Base-by-base conservation (phyloP, 2,113 vertebrate genomes). In the Epinephelus moara region DNA sequence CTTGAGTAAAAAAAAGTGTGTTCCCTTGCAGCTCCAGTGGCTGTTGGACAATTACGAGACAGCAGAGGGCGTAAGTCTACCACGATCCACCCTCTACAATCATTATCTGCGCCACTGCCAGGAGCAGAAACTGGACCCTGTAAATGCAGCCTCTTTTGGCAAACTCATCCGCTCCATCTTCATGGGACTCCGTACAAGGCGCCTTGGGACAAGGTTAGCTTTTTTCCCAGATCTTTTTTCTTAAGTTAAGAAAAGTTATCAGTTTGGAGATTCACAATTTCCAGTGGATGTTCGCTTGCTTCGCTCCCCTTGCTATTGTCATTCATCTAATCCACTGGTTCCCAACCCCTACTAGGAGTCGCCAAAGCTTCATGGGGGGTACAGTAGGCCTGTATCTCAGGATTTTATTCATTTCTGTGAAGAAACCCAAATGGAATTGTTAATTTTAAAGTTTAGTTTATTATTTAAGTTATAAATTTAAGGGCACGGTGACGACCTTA, bases 111-210 rank as follows among this genome's bases (percentile, higher is more conserved):
- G 97, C 62, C 98, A 99, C 96, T 99, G 98, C 93, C 98, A 99
- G 94, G 98, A 99, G 87, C 97, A 99, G 95, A 98, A 98, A 56
- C 96, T 99, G 80, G 98, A 99, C 86, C 98, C 98, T 0, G 98
- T 99, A 64, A 99, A 99, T 0, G 98, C 98, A 0, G 98, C 98
- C 1, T 99, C 98, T 74, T 99, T 99, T 1, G 98, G 98, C 25
- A 99, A 99, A 73, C 97, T 99, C 67, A 99, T 99, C 92, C 98
- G 98, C 62, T 99, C 98, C 0, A 98, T 99, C 81, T 99, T 99
- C 95, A 98, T 99, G 98, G 98, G 98, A 75, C 96, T 99, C 85
- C 95, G 98, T 77, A 99, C 98, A 0, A 96, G 98, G 18, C 97
- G 98, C 80, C 95, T 99, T 71, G 98, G 98, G 60, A 99, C 98